Conservation (phyloP, 2,797 vertebrate genomes). For the Lutjanus argentimaculatus region DNA sequence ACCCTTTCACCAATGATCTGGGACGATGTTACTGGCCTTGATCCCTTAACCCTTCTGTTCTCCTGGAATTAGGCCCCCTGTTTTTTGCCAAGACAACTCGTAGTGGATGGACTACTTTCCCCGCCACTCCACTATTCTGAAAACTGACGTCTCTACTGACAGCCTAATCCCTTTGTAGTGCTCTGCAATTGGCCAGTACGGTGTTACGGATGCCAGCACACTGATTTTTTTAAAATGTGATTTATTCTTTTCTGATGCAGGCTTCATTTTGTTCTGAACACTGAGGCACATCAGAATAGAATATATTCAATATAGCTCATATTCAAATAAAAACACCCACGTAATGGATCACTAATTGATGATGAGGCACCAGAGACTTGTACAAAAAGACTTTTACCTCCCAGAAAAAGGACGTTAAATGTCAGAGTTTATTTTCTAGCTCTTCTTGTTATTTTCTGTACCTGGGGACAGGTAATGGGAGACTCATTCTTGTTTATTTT, state of each 20-base stretch:
- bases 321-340: constrained; percentile 46
- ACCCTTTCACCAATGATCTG: constrained; percentile 68
- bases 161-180: constrained; percentile 67
- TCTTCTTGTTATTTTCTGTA: constrained; percentile 69
- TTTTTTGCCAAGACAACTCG: constrained; percentile 59
- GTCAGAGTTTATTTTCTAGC: constrained; percentile 78
- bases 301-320: constrained; percentile 53
- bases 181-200: constrained; percentile 74
- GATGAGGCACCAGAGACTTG: constrained; percentile 57
- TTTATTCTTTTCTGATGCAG: constrained; percentile 63
- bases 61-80: constrained; percentile 59
- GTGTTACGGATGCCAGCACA: constrained; percentile 59
- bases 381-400: constrained; percentile 65
- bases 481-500: constrained; percentile 58
- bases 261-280: constrained; percentile 49
- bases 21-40: constrained; percentile 65
- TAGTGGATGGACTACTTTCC: constrained; percentile 70
- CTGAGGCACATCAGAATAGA: constrained; percentile 60
- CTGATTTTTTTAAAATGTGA: constrained; percentile 33
- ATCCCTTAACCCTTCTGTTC: constrained; percentile 61
- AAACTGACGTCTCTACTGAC: constrained; percentile 66
- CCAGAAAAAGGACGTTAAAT: constrained; percentile 66
- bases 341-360: constrained; percentile 48
- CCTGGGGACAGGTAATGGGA: constrained; percentile 64
- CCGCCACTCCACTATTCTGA: constrained; percentile 60